These are phyloP conservation scores for Drosophila bipectinata DNA, from an alignment of 1,140 invertebrate genomes.

Conservation along the genomic window DNA sequence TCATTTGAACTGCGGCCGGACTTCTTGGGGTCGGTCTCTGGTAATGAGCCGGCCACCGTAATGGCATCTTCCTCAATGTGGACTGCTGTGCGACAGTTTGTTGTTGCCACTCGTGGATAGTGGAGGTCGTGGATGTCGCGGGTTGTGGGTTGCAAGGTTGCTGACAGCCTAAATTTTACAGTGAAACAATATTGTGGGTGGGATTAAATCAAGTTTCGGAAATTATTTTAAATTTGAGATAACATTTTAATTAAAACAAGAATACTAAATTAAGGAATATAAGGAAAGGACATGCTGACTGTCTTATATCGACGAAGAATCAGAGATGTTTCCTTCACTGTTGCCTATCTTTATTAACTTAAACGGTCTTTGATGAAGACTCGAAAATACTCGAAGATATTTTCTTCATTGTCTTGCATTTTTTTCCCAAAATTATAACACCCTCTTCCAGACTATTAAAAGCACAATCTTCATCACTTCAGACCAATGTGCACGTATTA, in stretches of 20 bases:
- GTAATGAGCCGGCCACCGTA: conserved; percentile 47
- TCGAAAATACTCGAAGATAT: too few species aligned
- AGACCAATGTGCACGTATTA: conserved; percentile 17
- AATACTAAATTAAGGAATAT: too few species aligned
- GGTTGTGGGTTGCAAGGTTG: neutral
- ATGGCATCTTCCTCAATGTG: conserved; percentile 53
- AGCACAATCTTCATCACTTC: neutral
- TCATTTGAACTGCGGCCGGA: conserved; percentile 78
- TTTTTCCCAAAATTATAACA: too few species aligned
- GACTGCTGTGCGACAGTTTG: conserved; percentile 5
- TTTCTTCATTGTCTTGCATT: too few species aligned
- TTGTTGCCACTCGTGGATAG: conserved; percentile 12
- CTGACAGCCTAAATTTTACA: neutral
- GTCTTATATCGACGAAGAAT: neutral
- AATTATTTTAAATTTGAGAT: neutral
- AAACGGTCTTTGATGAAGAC: too few species aligned
- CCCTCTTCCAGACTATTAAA: too few species aligned
- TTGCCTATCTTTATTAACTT: too few species aligned
- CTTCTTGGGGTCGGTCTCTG: conserved; percentile 41
- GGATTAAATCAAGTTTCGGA: neutral
- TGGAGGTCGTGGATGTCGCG: neutral
- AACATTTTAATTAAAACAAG: too few species aligned
- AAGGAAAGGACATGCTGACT: too few species aligned
- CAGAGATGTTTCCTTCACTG: too few species aligned
- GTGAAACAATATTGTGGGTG: neutral